Base-by-base conservation (phyloP, 2,888 invertebrate genomes). In the Parnassius orleans region DNA sequence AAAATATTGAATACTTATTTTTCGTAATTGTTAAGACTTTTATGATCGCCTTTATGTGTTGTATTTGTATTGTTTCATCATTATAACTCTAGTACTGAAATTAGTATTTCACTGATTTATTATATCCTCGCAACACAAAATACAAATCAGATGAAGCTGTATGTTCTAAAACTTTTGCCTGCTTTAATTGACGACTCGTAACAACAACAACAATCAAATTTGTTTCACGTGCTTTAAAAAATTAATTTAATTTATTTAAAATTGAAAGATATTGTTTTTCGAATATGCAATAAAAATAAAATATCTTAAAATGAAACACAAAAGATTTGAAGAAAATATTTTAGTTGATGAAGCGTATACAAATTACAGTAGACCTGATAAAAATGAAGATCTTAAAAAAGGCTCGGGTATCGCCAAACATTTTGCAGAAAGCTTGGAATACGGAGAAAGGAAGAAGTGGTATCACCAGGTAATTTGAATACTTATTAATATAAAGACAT, bases 361-460 rank as follows among this genome's bases (percentile, higher is more conserved):
- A 67, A 90, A 90, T 71, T 87, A 87, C 64, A 84, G 85, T 1
- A 80, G 75, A 69, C 74, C 73, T 5, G 92, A 91, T 64, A 86
- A 84, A 84, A 89, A 90, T 78, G 90, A 86, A 9, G 91, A 91
- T 64, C 74, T 77, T 63, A 91, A 91, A 69, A 91, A 90, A 73
- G 77, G 83, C 44, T 83, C 84, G 66, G 87, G 88, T 10, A 90
- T 90, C 33, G 91, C 92, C 1, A 90, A 86, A 72, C 81, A 90
- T 74, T 89, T 91, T 64, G 92, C 92, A 46, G 87, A 92, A 75
- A 87, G 83, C 58, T 80, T 92, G 43, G 92, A 92, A 69, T 90
- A 87, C 74, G 90, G 87, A 51, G 92, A 91, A 55, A 87, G 89
- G 66, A 92, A 92, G 78, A 95, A 95, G 76, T 95, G 95, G 95